Evolutionary conservation across 2,888 invertebrate species (phyloP).

Genomic region (Tetragonula carbonaria): DNA sequence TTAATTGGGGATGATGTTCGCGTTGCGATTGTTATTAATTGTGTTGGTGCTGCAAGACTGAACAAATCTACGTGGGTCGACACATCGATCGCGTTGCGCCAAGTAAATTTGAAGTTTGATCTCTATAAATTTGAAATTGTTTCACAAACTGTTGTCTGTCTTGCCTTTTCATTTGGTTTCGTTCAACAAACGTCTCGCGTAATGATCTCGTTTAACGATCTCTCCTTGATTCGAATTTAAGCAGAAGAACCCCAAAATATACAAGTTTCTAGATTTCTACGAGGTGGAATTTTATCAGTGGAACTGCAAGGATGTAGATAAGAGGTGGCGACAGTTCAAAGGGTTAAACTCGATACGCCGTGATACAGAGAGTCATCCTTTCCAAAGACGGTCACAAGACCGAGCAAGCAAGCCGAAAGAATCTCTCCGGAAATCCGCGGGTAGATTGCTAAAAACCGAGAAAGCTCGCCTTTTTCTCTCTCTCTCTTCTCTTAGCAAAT

Average conservation of each 20-base stretch:
- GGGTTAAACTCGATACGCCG: slow-evolving; percentile 4
- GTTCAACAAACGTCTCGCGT: no score
- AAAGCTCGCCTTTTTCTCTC: neutral
- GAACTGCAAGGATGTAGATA: slow-evolving; percentile 4
- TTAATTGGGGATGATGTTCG: neutral
- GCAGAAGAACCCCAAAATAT: neutral
- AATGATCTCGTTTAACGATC: no score
- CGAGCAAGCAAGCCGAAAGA: neutral
- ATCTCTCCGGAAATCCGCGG: neutral
- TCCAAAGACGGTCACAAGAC: neutral
- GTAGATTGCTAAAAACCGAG: neutral
- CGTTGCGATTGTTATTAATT: neutral
- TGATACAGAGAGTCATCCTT: slow-evolving; percentile 3
- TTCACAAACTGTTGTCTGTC: neutral
- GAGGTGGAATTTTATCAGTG: neutral
- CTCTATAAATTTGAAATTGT: no score
- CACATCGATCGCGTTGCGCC: neutral
- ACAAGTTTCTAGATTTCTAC: neutral
- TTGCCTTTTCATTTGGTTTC: no score
- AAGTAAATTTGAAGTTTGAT: no score
- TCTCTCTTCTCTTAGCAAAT: neutral
- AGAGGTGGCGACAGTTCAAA: slow-evolving; percentile 10
- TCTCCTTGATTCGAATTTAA: no score
- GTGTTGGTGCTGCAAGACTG: neutral
- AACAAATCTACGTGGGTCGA: neutral